Percentiles rank a stretch among this genome's conserved stretches.
phyloP scores from a whole-genome alignment of 2,888 invertebrate species.

The Pimpla rufipes region DNA sequence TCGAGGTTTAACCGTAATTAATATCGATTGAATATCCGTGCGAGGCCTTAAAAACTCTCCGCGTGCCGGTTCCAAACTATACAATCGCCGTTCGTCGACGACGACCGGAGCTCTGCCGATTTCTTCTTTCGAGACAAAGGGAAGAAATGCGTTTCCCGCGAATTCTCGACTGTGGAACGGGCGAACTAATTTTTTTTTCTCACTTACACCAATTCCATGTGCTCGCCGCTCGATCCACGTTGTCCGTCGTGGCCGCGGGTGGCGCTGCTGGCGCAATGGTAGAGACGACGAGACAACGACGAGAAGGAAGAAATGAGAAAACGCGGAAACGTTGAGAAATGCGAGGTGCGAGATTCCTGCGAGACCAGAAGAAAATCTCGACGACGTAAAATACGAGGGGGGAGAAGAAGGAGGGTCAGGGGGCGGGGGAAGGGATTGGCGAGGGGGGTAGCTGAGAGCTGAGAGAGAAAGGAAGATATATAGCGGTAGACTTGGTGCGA shows the following conservation, averaged over 20 bases:
- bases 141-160: background rate
- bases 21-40: constrained; percentile 49
- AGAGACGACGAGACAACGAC: background rate
- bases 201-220: background rate
- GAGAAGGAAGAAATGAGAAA: constrained; percentile 10
- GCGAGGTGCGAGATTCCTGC: constrained; percentile 24
- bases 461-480: constrained; percentile 47
- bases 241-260: background rate
- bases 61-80: constrained; percentile 66
- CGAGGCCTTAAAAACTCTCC: constrained; percentile 69
- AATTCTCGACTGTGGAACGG: constrained; percentile 36
- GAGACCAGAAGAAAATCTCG: constrained; percentile 56
- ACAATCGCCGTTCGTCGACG: constrained; percentile 57
- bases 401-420: constrained; percentile 17
- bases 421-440: too few species aligned
- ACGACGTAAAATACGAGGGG: constrained; percentile 46
- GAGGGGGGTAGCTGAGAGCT: too few species aligned
- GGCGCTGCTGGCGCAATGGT: background rate
- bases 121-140: background rate
- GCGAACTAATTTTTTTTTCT: background rate
- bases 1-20: constrained; percentile 36
- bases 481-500: constrained; percentile 55
- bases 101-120: constrained; percentile 40
- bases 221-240: constrained; percentile 10
- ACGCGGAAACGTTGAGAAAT: constrained; percentile 34